phyloP scores from a whole-genome alignment of 2,113 vertebrate species.

The Uropsilus gracilis region DNA sequence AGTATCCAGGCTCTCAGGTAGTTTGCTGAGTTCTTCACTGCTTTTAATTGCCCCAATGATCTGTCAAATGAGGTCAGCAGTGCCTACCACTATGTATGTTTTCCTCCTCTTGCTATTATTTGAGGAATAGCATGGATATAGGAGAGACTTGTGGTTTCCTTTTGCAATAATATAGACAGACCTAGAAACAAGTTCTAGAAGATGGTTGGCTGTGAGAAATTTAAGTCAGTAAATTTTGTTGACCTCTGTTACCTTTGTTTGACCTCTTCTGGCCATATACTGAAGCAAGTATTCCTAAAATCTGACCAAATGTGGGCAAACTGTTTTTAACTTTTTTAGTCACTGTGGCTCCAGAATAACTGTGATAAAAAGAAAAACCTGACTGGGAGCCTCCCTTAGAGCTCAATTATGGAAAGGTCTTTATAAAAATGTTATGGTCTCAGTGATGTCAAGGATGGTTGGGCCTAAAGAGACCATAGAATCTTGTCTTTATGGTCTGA shows the following conservation, averaged over 20 bases:
- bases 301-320: not conserved
- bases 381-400: not conserved
- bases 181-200: slow-evolving; percentile 10
- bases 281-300: not conserved
- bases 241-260: not conserved
- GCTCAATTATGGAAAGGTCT: not conserved
- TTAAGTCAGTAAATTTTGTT: not conserved
- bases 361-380: not conserved
- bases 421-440: not conserved
- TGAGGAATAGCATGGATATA: not conserved
- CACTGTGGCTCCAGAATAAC: not conserved
- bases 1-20: not conserved
- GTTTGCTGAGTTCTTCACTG: not conserved
- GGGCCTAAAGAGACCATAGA: not conserved
- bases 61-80: not conserved
- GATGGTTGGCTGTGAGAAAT: not conserved
- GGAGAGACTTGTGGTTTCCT: not conserved
- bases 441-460: not conserved
- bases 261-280: not conserved
- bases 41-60: not conserved
- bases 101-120: not conserved
- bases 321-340: not conserved
- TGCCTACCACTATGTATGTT: not conserved
- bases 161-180: not conserved
- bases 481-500: not conserved